phyloP scores from a whole-genome alignment of 92 coral and sea anemone species.

The Palythoa grandiflora region DNA sequence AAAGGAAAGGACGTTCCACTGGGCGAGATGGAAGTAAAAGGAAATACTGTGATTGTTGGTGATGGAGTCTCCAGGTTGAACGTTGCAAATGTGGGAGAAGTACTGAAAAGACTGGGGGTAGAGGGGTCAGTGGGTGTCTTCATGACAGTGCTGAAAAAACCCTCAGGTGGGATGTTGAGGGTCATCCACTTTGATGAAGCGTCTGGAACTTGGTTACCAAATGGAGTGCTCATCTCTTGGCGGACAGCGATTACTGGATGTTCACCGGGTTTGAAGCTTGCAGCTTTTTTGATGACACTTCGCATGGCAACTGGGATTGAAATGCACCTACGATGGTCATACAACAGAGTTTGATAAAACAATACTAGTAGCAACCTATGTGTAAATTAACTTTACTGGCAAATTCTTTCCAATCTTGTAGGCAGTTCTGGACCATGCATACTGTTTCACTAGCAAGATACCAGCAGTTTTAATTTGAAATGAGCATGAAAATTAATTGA shows the following conservation, averaged over 20 bases:
- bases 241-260: conserved; percentile 75
- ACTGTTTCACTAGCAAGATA: too few species aligned
- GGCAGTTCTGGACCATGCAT: too few species aligned
- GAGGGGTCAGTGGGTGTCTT: conserved; percentile 87
- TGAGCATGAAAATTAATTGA: too few species aligned
- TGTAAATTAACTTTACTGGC: too few species aligned
- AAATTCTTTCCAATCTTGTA: too few species aligned
- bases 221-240: conserved; percentile 51
- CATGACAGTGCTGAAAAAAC: conserved; percentile 71
- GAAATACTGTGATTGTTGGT: conserved; percentile 87
- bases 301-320: conserved; percentile 98
- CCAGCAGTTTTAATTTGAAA: too few species aligned
- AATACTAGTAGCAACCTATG: too few species aligned
- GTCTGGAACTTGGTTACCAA: conserved; percentile 53
- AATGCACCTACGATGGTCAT: conserved; percentile 70
- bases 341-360: not conserved
- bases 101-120: conserved; percentile 72
- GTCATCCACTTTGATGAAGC: conserved; percentile 66
- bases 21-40: conserved; percentile 85
- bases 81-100: conserved; percentile 73
- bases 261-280: conserved; percentile 82
- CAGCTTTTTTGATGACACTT: conserved; percentile 91
- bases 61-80: conserved; percentile 88
- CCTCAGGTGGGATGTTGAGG: conserved; percentile 81
- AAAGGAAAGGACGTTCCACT: conserved; percentile 64